These are phyloP conservation scores for Eristalinus aeneus DNA, from an alignment of 2,888 invertebrate species.

Conservation along the genomic window DNA sequence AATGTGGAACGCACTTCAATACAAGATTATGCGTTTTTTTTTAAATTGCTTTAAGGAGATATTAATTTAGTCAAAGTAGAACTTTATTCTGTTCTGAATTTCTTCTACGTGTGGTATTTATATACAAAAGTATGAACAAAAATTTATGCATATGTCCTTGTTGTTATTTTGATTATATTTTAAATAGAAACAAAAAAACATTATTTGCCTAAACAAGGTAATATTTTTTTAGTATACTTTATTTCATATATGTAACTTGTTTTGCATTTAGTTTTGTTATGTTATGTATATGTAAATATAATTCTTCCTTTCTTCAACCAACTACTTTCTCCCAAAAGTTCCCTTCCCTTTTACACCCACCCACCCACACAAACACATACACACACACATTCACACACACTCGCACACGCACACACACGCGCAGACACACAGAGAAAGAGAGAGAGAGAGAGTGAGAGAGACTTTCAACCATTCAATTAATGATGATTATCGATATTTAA, in stretches of 20 bases:
- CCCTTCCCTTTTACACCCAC: too few relatives aligned
- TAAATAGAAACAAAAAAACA: neutral
- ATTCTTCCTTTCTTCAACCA: too few relatives aligned
- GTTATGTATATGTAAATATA: neutral
- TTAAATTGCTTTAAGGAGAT: neutral
- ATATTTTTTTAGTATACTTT: slow-evolving; percentile 35
- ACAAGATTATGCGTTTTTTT: neutral
- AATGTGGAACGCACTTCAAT: slow-evolving; percentile 22
- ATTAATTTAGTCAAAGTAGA: neutral
- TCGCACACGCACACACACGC: too few relatives aligned
- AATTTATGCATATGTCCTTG: neutral
- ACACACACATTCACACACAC: too few relatives aligned
- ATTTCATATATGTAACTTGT: slow-evolving; percentile 9
- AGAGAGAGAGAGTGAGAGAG: too few relatives aligned
- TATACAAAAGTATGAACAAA: slow-evolving; percentile 32
- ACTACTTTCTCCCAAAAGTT: too few relatives aligned
- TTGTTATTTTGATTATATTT: neutral
- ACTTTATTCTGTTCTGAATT: neutral
- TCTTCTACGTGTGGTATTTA: slow-evolving; percentile 22
- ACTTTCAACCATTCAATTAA: too few relatives aligned
- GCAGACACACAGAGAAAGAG: too few relatives aligned
- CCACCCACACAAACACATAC: too few relatives aligned
- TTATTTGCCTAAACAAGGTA: slow-evolving; percentile 4
- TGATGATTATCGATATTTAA: too few relatives aligned
- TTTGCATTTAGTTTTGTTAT: slow-evolving; percentile 11